Percentiles rank a stretch among this genome's conserved stretches.
Conservation (phyloP, 2,888 invertebrate genomes). For the Xanthia togata region DNA sequence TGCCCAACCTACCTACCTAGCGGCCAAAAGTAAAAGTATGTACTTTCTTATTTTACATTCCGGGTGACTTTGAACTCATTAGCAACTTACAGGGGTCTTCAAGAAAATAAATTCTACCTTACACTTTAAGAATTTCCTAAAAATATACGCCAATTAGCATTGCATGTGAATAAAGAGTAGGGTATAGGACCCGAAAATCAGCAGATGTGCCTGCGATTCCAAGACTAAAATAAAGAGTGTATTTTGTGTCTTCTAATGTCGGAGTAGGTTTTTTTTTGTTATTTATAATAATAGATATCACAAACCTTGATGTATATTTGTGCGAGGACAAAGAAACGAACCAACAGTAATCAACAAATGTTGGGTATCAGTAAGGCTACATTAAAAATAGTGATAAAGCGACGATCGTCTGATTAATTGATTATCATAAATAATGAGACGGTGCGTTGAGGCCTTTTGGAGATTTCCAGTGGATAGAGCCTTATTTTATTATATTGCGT, state of each 20-base stretch:
- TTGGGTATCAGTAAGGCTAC: slow-evolving; percentile 54
- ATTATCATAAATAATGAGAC: slow-evolving; percentile 7
- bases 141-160: background rate
- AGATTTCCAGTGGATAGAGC: background rate
- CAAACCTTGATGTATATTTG: slow-evolving; percentile 23
- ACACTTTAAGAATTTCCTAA: background rate
- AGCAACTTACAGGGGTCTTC: background rate
- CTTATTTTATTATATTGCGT: slow-evolving; percentile 3
- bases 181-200: background rate
- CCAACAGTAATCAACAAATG: slow-evolving; percentile 33
- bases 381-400: slow-evolving; percentile 33
- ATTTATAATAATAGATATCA: slow-evolving; percentile 29
- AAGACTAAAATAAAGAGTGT: background rate
- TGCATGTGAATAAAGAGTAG: background rate
- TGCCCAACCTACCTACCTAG: slow-evolving; percentile 27
- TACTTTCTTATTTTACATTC: slow-evolving; percentile 1
- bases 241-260: background rate
- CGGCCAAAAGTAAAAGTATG: slow-evolving; percentile 20
- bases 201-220: background rate
- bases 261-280: background rate
- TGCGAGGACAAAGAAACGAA: slow-evolving; percentile 40
- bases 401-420: slow-evolving; percentile 2
- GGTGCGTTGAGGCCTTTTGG: background rate
- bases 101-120: background rate
- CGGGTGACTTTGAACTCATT: background rate